These are phyloP conservation scores for Pachypanchax playfairii DNA, from an alignment of 2,113 vertebrate species.

Conservation along the genomic window DNA sequence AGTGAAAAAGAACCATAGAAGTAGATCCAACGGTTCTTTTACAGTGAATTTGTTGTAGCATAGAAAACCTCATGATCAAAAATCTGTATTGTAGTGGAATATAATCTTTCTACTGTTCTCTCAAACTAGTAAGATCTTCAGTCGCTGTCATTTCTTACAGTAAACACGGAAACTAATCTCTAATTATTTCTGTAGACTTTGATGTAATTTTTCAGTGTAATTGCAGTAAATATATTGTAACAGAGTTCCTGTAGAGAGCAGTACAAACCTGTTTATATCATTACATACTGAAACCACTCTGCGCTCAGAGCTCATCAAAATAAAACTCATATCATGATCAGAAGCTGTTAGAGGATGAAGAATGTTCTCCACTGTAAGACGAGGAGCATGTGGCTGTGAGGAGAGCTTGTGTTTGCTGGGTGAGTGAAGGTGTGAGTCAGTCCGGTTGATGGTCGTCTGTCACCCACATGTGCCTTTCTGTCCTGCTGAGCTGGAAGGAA, in stretches of 20 bases:
- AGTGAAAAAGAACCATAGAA: slow-evolving; percentile 38
- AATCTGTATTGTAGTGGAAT: slow-evolving; percentile 45
- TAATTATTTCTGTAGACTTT: slow-evolving; percentile 40
- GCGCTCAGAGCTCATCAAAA: slow-evolving; percentile 8
- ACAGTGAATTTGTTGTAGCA: slow-evolving; percentile 55
- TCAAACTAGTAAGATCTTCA: slow-evolving; percentile 24
- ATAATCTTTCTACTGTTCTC: slow-evolving; percentile 39
- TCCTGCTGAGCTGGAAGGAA: slow-evolving; percentile 45
- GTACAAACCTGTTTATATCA: slow-evolving; percentile 19
- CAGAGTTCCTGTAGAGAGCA: slow-evolving; percentile 28
- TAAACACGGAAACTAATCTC: slow-evolving; percentile 24
- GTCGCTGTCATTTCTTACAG: slow-evolving; percentile 44
- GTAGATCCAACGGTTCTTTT: slow-evolving; percentile 29
- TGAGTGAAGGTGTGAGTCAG: slow-evolving; percentile 10
- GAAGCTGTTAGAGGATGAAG: slow-evolving; percentile 27
- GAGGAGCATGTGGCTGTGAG: slow-evolving; percentile 49
- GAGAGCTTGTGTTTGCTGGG: slow-evolving; percentile 30
- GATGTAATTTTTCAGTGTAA: slow-evolving; percentile 34
- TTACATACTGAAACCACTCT: slow-evolving; percentile 4
- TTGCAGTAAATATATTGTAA: slow-evolving; percentile 35
- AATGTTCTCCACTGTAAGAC: slow-evolving; percentile 47
- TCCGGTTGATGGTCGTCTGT: slow-evolving; percentile 38
- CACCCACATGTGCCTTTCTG: slow-evolving; percentile 76
- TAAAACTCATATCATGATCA: slow-evolving; percentile 19
- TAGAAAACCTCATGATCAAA: slow-evolving; percentile 36